Percentiles rank a stretch among this genome's conserved stretches.
These are phyloP conservation scores for Pimephales promelas DNA, from an alignment of 2,113 vertebrate species.

Conservation along the genomic window DNA sequence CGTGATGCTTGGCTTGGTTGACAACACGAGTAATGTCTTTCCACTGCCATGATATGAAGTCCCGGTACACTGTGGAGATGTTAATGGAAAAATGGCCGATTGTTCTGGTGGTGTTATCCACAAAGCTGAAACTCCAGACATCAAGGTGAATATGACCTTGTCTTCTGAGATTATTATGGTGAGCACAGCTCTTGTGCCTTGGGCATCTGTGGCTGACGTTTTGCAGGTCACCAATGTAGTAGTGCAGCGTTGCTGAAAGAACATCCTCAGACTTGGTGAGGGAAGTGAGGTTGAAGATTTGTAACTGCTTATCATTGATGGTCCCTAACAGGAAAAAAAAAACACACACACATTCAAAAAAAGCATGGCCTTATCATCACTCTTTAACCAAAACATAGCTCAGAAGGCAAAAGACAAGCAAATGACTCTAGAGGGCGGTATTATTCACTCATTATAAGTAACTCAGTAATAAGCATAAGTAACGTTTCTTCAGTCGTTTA, in stretches of 20 bases:
- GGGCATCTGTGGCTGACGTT: slow-evolving; percentile 70
- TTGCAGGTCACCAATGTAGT: slow-evolving; percentile 80
- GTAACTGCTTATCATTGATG: slow-evolving; percentile 74
- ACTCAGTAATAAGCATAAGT: too few relatives aligned
- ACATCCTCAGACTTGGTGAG: slow-evolving; percentile 90
- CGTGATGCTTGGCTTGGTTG: slow-evolving; percentile 79
- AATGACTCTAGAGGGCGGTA: slow-evolving; percentile 36
- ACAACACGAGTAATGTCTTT: slow-evolving; percentile 87
- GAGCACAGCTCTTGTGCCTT: slow-evolving; percentile 62
- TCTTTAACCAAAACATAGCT: neutral
- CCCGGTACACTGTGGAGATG: slow-evolving; percentile 69
- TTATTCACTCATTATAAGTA: neutral
- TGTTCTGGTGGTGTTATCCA: slow-evolving; percentile 72
- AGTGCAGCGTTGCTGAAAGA: slow-evolving; percentile 89
- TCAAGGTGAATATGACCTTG: slow-evolving; percentile 79
- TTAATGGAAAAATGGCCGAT: slow-evolving; percentile 81
- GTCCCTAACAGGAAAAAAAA: slow-evolving; percentile 70
- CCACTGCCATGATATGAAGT: slow-evolving; percentile 86
- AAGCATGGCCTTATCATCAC: neutral
- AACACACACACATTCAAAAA: neutral
- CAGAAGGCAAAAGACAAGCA: neutral
- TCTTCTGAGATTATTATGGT: slow-evolving; percentile 60
- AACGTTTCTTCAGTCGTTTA: neutral
- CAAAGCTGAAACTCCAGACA: slow-evolving; percentile 80
- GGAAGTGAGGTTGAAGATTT: slow-evolving; percentile 92